A percentile compares a stretch with the other conserved stretches of the same genome.
Evolutionary conservation across 2,888 invertebrate genomes (phyloP).

Genomic region (Drosophila emarginata): DNA sequence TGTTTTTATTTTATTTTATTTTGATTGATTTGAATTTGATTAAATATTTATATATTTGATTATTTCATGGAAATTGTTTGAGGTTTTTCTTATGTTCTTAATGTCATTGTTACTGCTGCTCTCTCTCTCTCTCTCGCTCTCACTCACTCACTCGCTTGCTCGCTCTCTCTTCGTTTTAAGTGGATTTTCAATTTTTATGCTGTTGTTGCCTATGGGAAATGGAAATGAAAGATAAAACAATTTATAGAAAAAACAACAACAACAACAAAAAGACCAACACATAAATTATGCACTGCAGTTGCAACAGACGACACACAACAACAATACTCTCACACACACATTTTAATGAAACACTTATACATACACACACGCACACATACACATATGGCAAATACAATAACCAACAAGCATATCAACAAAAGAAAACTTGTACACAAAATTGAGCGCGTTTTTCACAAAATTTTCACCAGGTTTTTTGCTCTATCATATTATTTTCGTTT

Average conservation of each 20-base stretch:
- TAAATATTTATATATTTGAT: slow-evolving; percentile 12
- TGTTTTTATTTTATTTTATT: not conserved
- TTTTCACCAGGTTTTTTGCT: slow-evolving; percentile 20
- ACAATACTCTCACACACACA: slow-evolving; percentile 58
- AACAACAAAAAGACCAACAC: not conserved
- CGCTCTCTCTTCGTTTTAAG: slow-evolving; percentile 10
- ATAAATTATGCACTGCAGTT: slow-evolving; percentile 8
- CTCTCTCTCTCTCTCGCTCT: not conserved
- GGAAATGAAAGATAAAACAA: slow-evolving; percentile 6
- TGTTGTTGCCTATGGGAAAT: slow-evolving; percentile 8
- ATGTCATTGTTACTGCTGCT: slow-evolving; percentile 18
- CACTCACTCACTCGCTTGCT: not conserved
- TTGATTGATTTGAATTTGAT: not conserved
- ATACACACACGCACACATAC: slow-evolving; percentile 46
- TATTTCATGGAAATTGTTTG: slow-evolving; percentile 19
- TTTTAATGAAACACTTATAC: slow-evolving; percentile 53
- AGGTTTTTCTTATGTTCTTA: slow-evolving; percentile 22
- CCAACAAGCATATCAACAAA: slow-evolving; percentile 55
- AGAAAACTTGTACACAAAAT: slow-evolving; percentile 29
- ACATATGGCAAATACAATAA: slow-evolving; percentile 28
- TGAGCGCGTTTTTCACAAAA: slow-evolving; percentile 17
- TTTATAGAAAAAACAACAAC: not conserved
- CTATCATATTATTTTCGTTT: not conserved
- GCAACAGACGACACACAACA: slow-evolving; percentile 42
- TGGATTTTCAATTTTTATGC: slow-evolving; percentile 14